Conservation (phyloP, 2,113 vertebrate species). For the Eublepharis macularius region DNA sequence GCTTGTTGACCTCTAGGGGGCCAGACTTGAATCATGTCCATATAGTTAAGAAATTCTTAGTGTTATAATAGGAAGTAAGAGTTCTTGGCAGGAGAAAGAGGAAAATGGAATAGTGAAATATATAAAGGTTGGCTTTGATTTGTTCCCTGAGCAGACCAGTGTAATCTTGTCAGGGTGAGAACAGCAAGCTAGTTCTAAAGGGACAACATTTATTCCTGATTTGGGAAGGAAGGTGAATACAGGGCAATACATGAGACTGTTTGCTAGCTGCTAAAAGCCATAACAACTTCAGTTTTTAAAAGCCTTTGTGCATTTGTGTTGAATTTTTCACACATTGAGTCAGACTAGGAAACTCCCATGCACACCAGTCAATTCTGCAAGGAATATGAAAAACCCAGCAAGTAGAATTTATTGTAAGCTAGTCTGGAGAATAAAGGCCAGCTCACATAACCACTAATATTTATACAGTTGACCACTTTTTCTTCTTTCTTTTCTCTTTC, state of each 20-base stretch:
- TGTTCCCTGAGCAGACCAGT: neutral
- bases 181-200: neutral
- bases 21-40: neutral
- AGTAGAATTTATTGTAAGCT: neutral
- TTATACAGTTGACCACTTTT: no score
- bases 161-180: conserved; percentile 9
- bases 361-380: neutral
- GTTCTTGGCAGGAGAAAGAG: neutral
- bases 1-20: neutral
- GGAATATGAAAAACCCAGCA: neutral
- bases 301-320: neutral
- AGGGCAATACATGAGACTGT: neutral
- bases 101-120: neutral
- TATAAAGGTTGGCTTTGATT: neutral
- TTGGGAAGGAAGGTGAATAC: neutral
- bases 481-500: no score
- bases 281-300: fast-evolving
- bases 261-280: neutral
- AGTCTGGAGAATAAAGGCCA: neutral
- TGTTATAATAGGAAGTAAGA: neutral
- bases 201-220: fast-evolving
- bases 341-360: neutral
- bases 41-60: neutral
- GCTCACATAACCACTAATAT: no score
- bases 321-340: neutral